Evolutionary conservation across 2,113 vertebrate genomes (phyloP).

Genomic region (Neogobius melanostomus): DNA sequence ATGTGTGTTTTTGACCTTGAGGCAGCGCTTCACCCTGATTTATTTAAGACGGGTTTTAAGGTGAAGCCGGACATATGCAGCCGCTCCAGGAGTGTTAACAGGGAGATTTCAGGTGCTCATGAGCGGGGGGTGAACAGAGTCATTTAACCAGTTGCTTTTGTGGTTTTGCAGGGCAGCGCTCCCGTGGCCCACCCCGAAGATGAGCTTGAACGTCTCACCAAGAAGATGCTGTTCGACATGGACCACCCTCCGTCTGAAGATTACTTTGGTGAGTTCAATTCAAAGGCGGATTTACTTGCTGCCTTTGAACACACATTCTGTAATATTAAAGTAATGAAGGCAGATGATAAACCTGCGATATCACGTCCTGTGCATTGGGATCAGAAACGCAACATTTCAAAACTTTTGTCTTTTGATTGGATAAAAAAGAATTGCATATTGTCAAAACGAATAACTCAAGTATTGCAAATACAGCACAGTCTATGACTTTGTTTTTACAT

Average conservation of each 20-base stretch:
- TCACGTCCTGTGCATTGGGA: too few relatives aligned
- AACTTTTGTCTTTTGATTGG: too few relatives aligned
- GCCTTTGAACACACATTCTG: too few relatives aligned
- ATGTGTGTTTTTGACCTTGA: conserved; percentile 60
- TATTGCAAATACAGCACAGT: too few relatives aligned
- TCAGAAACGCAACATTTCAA: too few relatives aligned
- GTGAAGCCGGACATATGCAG: neutral
- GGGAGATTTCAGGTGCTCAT: conserved; percentile 1
- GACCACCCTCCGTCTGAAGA: conserved; percentile 94
- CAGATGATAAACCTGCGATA: too few relatives aligned
- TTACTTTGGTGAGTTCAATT: conserved; percentile 88
- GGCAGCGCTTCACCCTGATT: conserved; percentile 22
- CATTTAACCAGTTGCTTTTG: conserved; percentile 17
- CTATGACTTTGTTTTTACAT: too few relatives aligned
- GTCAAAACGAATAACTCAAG: too few relatives aligned
- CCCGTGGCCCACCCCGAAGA: conserved; percentile 87
- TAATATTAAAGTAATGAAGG: too few relatives aligned
- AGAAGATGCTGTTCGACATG: conserved; percentile 99
- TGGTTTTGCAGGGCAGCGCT: conserved; percentile 64
- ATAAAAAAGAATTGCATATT: too few relatives aligned
- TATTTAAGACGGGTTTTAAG: conserved; percentile 28
- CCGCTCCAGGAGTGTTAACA: conserved; percentile 1
- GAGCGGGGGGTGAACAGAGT: conserved; percentile 4
- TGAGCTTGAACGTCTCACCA: conserved; percentile 94
- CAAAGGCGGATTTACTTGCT: neutral